These are phyloP conservation scores for Sciurus carolinensis DNA, from an alignment of 2,797 vertebrate species.

Conservation along the genomic window DNA sequence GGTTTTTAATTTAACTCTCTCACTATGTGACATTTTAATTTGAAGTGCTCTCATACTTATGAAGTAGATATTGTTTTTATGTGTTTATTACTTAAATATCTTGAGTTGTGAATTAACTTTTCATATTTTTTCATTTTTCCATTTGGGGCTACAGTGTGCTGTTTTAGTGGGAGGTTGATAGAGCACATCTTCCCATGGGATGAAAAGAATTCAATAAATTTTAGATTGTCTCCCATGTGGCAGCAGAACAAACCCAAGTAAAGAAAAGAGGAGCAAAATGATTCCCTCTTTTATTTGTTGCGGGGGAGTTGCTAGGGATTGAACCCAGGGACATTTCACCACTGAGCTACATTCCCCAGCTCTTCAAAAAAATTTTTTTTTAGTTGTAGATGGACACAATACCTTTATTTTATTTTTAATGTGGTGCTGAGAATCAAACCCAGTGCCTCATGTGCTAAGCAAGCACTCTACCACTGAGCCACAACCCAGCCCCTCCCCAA, in stretches of 20 bases:
- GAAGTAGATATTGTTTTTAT: neutral
- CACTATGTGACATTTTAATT: neutral
- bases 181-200: neutral
- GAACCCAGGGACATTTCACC: too few species aligned
- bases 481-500: too few species aligned
- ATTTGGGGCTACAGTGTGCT: neutral
- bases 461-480: too few species aligned
- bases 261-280: neutral
- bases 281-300: neutral
- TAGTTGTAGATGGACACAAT: too few species aligned
- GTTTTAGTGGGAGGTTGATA: neutral
- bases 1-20: conserved; percentile 38
- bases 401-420: too few species aligned
- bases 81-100: neutral
- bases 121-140: neutral
- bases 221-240: neutral
- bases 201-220: conserved; percentile 27
- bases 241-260: neutral
- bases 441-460: too few species aligned
- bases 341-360: too few species aligned
- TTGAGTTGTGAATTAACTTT: neutral
- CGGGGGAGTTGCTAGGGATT: too few species aligned
- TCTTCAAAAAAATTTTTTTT: too few species aligned
- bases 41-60: neutral
- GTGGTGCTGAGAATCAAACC: too few species aligned